Base-by-base conservation (phyloP, 2,113 vertebrate species). In the Clarias gariepinus region DNA sequence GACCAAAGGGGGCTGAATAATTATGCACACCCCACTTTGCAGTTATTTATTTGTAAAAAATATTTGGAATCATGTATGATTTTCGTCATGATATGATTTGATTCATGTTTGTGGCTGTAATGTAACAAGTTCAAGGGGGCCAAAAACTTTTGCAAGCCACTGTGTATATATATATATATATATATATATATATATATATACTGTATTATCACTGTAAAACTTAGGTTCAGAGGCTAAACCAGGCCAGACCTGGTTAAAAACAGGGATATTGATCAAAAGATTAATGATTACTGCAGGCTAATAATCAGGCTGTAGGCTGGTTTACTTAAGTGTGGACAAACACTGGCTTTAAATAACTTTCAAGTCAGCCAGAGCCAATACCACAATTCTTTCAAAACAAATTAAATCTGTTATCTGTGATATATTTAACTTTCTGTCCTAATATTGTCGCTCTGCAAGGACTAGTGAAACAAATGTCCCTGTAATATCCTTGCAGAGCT, bases 401-500 rank as follows among this genome's bases (percentile, higher is more conserved):
- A 47, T 21, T 82, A 28, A 19, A 47, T n/a, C 18, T 21, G 19
- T 58, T 84, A 3, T 47, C 47, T 47, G 47, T 63, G 33, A 69
- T 23, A 33, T 78, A n/a, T 30, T 66, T 41, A 66, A 57, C 23
- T 23, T 78, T 13, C 12, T 60, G 4, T 78, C 55, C 3, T 23
- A 81, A 61, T 91, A 13, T 63, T 87, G 13, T 41, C 1, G 84
- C 82, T 89, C 73, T 87, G 76, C 90, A 97, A 95, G 96, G 96
- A 96, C 52, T 1, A 2, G 69, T 71, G 76, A 69, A 36, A 3
- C 69, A 5, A 25, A 81, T 55, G 57, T 25, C 13, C 19, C 25
- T 47, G 47, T 47, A 47, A 47, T 47, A 47, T 47, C 47, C 6
- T 47, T 63, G 33, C n/a, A 82, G 25, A 10, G 33, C 33, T 63